Evolutionary conservation across 1,140 invertebrate species (phyloP), one percentile per base, ranked within the genome.

Genomic region (Pogonognathellus flavescens): DNA sequence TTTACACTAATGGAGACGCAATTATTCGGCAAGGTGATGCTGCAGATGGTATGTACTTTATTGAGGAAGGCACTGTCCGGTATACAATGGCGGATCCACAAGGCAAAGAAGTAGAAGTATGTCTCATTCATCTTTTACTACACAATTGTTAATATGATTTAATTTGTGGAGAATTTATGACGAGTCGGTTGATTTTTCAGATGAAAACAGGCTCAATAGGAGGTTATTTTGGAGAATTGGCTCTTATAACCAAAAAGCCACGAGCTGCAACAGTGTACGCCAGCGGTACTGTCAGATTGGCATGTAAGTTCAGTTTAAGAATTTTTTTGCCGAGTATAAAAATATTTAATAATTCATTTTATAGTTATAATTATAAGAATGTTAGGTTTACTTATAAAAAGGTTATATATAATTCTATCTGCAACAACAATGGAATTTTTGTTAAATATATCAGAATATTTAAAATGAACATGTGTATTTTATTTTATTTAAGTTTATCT

Each of bases 151-250:
- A n/a, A 41, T 41, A 41, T 1, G 2, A 41, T 41, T 41, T 3
- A 41, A 3, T 80, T 81, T 85, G 83, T 50, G 84, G n/a, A n/a
- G n/a, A n/a, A n/a, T n/a, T n/a, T n/a, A n/a, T 59, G n/a, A 16
- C 20, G 57, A 59, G 13, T 59, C 16, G n/a, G n/a, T 16, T 18
- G 14, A 85, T 81, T 66, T 88, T 87, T 49, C 88, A 93, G 92
- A 91, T 93, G 72, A 94, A 93, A 89, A 91, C 92, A 84, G 90
- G 94, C 87, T 91, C 92, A 57, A 94, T 94, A 89, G 97, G 97
- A 86, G 95, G 95, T 76, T 99, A 98, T 91, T 97, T 99, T 92
- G 97, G 97, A 86, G 97, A 99, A 92, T 91, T 99, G 90, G 97
- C 97, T 88, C 93, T 99, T 89, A 96, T 99, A 82, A 99, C 97